Base-by-base conservation (phyloP, 2,113 vertebrate species). In the Paralichthys olivaceus region DNA sequence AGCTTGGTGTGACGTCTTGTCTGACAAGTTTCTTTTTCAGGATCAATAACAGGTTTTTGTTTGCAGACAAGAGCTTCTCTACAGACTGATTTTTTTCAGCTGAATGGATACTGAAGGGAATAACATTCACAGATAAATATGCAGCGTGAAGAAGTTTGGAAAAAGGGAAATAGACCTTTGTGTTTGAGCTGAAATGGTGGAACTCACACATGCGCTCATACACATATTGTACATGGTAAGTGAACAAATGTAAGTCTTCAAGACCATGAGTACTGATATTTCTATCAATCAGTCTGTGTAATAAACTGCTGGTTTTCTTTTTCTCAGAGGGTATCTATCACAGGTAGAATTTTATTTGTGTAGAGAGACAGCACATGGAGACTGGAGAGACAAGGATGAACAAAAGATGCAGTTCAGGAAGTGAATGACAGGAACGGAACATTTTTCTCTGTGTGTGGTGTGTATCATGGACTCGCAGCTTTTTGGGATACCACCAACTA, bases 1-100 rank as follows among this genome's bases (percentile, higher is more conserved):
- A 80, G 79, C 71, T 75, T 68, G 84, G 55, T 68, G 72, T 37
- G 84, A 90, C 83, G 70, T 87, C 89, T 90, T 77, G 69, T 89
- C 85, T 45, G 77, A 76, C 64, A 57, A 61, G 72, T 79, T 85
- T 69, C 34, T 75, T 67, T 63, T 55, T 9, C 32, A 54, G 53
- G 72, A 66, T 62, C 32, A 22, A 45, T 47, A 15, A 17, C 59
- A 53, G 59, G 34, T 19, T 80, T 81, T 79, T 56, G 69, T 37
- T 77, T 43, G 34, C 8, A 2, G 59, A 69, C 45, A 56, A 22
- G 55, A 60, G 49, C 64, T 57, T 79, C 69, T 73, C 34, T 66
- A 29, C 40, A 65, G 75, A 84, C 74, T 28, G 8, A 14, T 47
- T 56, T 59, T 72, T 70, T 68, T 14, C 3, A 54, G 60, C 59